A percentile compares a stretch with the other conserved stretches of the same genome.
Conservation (phyloP, 2,797 vertebrate species). For the Hipposideros larvatus region DNA sequence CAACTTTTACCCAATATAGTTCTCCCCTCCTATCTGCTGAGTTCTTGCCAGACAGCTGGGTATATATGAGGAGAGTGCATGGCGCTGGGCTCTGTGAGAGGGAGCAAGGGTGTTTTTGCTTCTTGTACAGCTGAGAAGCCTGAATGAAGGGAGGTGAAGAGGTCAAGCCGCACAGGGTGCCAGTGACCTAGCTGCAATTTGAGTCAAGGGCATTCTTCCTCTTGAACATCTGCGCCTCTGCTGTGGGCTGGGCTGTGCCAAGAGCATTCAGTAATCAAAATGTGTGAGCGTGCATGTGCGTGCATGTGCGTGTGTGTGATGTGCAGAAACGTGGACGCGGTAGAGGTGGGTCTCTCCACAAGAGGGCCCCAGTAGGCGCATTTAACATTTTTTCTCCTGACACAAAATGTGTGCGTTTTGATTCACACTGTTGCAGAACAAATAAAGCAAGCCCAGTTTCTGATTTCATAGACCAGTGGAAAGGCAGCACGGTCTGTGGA, state of each 20-base stretch:
- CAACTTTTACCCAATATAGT: background rate
- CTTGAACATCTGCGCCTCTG: slow-evolving; percentile 1
- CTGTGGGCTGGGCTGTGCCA: background rate
- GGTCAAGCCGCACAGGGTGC: background rate
- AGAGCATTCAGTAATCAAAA: background rate
- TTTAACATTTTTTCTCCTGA: slow-evolving; percentile 40
- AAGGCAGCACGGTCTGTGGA: background rate
- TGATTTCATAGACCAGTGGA: slow-evolving; percentile 61
- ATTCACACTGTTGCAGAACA: slow-evolving; percentile 59
- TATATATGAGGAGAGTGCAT: background rate
- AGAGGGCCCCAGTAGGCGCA: slow-evolving; percentile 58
- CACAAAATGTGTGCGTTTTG: slow-evolving; percentile 46
- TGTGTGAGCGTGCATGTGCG: background rate
- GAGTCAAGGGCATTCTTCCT: slow-evolving; percentile 22
- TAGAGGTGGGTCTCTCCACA: slow-evolving; percentile 50
- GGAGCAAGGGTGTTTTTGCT: background rate
- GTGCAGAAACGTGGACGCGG: background rate
- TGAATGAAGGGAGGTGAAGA: slow-evolving; percentile 10
- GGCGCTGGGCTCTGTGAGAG: background rate
- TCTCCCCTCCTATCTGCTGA: background rate
- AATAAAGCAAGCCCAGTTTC: slow-evolving; percentile 57
- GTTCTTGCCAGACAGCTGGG: slow-evolving; percentile 14
- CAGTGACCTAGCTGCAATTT: background rate
- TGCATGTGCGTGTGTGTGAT: background rate
- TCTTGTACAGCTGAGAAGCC: background rate